These are phyloP conservation scores for Agrilus planipennis DNA, from an alignment of 1,140 invertebrate species.

Conservation along the genomic window DNA sequence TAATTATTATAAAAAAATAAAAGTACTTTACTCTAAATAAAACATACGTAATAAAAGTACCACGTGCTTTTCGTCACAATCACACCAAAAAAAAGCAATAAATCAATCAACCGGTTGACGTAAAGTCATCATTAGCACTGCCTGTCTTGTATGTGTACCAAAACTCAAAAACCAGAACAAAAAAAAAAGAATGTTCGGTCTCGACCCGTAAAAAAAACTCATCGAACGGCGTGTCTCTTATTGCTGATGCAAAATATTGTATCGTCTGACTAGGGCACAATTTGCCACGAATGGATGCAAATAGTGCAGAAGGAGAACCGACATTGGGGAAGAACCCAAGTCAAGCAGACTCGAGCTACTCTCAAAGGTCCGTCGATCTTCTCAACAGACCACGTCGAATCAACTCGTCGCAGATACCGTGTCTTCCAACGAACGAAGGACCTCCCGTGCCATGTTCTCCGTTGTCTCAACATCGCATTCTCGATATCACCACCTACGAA, in stretches of 20 bases:
- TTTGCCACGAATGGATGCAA: constrained; percentile 76
- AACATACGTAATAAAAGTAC: too few species aligned
- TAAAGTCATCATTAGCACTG: too few species aligned
- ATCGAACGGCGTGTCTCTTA: too few species aligned
- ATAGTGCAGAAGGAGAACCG: constrained; percentile 72
- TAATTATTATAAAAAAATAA: too few species aligned
- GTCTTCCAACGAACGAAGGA: constrained; percentile 41
- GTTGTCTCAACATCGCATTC: constrained; percentile 34
- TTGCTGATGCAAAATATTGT: constrained; percentile 20
- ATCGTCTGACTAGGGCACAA: constrained; percentile 66
- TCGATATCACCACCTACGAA: constrained; percentile 26
- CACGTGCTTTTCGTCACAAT: too few species aligned
- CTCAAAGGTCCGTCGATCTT: constrained; percentile 72
- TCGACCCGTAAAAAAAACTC: too few species aligned
- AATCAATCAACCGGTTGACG: too few species aligned
- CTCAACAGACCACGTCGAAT: constrained; percentile 47
- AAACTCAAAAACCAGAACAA: too few species aligned
- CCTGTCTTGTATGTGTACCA: too few species aligned
- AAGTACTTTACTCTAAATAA: too few species aligned
- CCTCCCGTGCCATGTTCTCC: constrained; percentile 34
- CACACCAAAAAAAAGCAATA: too few species aligned
- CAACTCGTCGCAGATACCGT: constrained; percentile 44
- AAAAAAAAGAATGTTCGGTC: too few species aligned
- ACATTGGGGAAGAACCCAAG: constrained; percentile 48
- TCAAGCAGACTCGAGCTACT: constrained; percentile 67